Evolutionary conservation across 1,140 invertebrate species (phyloP).

Genomic region (Papilio glaucus): DNA sequence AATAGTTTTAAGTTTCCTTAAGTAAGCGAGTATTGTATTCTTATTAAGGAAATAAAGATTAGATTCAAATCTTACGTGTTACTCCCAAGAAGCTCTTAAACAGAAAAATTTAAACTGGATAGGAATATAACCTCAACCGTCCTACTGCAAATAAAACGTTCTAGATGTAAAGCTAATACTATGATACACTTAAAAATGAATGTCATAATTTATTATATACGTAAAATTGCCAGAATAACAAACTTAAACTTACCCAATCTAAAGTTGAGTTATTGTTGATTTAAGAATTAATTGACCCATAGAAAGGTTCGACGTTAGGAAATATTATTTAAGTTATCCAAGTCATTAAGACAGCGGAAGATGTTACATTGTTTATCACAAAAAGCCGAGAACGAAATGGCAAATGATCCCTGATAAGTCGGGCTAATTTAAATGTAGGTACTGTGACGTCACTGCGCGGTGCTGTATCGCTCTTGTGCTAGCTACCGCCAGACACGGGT

Average conservation of each 20-base stretch:
- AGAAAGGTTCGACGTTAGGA: neutral
- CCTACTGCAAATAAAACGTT: too few relatives aligned
- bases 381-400: slow-evolving; percentile 5
- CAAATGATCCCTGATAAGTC: slow-evolving; percentile 22
- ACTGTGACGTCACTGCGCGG: slow-evolving; percentile 34
- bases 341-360: neutral
- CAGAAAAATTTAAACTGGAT: too few relatives aligned
- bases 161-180: too few relatives aligned
- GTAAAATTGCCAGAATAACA: too few relatives aligned
- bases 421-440: slow-evolving; percentile 1
- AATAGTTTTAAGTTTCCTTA: too few relatives aligned
- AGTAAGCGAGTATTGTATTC: too few relatives aligned
- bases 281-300: neutral
- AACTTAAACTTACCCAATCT: neutral
- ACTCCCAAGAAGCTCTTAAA: too few relatives aligned
- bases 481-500: slow-evolving; percentile 75
- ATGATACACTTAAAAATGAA: too few relatives aligned
- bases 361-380: neutral
- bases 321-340: neutral
- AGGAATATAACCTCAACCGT: too few relatives aligned
- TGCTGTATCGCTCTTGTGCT: slow-evolving; percentile 61
- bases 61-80: too few relatives aligned
- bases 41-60: too few relatives aligned
- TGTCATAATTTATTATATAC: too few relatives aligned
- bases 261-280: neutral